Evolutionary conservation across 2,113 vertebrate species (phyloP).

Genomic region (Pyxicephalus adspersus): DNA sequence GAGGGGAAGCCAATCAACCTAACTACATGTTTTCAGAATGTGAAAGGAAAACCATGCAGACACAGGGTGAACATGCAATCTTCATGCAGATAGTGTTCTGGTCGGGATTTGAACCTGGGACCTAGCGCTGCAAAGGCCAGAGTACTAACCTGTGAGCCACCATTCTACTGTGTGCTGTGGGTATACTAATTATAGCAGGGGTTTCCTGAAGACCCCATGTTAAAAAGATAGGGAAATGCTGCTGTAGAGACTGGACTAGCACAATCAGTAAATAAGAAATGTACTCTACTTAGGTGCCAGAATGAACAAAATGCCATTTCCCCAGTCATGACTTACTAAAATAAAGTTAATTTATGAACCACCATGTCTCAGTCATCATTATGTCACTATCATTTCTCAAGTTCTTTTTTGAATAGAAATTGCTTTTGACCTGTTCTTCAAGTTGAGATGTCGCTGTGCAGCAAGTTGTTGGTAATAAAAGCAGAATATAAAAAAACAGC

Average conservation of each 20-base stretch:
- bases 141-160: no score
- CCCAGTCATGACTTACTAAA: conserved; percentile 30
- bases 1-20: no score
- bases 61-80: no score
- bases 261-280: conserved; percentile 20
- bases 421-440: conserved; percentile 19
- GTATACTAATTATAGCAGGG: no score
- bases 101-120: no score
- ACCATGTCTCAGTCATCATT: conserved; percentile 30
- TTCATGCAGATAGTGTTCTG: no score
- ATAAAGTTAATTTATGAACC: conserved; percentile 43
- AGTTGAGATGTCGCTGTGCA: conserved; percentile 30
- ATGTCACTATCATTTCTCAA: conserved; percentile 30
- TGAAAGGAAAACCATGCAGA: no score
- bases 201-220: no score
- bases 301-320: conserved; percentile 22
- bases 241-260: background rate
- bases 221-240: no score
- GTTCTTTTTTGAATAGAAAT: conserved; percentile 20
- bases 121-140: no score
- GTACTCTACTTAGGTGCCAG: background rate
- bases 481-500: conserved; percentile 16
- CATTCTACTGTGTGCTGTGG: no score
- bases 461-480: conserved; percentile 25
- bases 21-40: no score